phyloP scores from a whole-genome alignment of 2,888 invertebrate genomes.

The Priocnemis perturbator region DNA sequence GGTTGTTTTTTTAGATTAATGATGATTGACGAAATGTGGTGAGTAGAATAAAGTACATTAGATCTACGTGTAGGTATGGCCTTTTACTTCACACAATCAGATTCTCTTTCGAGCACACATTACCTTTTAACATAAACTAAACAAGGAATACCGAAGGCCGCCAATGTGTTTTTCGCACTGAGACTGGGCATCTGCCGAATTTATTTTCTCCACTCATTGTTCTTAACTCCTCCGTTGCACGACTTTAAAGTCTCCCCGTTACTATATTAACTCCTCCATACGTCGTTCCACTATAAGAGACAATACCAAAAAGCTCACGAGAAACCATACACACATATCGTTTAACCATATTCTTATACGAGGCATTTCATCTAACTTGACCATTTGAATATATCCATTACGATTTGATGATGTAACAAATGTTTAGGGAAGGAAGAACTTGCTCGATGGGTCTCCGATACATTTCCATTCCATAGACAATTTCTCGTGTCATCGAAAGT shows the following conservation, averaged over 20 bases:
- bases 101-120: constrained; percentile 47
- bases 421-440: too few species aligned
- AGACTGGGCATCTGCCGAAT: constrained; percentile 5
- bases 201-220: not conserved
- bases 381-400: too few species aligned
- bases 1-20: too few species aligned
- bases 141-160: constrained; percentile 44
- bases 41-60: too few species aligned
- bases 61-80: constrained; percentile 48
- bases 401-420: too few species aligned
- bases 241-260: not conserved
- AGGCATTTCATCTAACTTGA: too few species aligned
- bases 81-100: constrained; percentile 54
- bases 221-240: constrained; percentile 17
- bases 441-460: too few species aligned
- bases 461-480: too few species aligned
- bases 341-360: too few species aligned
- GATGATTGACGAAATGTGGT: too few species aligned
- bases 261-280: constrained; percentile 33
- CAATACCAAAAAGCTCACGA: constrained; percentile 64
- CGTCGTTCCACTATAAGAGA: constrained; percentile 34
- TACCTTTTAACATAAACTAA: constrained; percentile 37
- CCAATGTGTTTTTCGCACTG: constrained; percentile 20
- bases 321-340: constrained; percentile 61
- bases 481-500: too few species aligned